Evolutionary conservation across 2,113 vertebrate genomes (phyloP), one percentile per base, ranked within the genome.

Genomic region (Cavia aperea): DNA sequence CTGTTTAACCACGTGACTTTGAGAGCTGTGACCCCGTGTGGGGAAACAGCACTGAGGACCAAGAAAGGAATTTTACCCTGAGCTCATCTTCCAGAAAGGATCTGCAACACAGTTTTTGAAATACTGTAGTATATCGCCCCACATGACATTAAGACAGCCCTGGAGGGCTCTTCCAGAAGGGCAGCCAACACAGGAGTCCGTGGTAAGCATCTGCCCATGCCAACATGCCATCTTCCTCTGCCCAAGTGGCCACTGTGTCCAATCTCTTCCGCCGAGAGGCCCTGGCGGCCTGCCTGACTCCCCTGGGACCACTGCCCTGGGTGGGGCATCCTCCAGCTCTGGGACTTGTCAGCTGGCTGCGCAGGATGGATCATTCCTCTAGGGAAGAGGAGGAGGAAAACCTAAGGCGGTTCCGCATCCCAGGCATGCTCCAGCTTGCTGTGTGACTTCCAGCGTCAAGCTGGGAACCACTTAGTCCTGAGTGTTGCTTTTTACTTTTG

Each of bases 391-490:
- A 33, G 81, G 66, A 39, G 33, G n/a, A 36, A 29, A n/a, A 23
- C 15, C 65, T 46, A 2, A 56, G 39, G 63, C 54, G 10, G 78
- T 63, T 15, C 7, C 9, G 3, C 49, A 7, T 5, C 13, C 39
- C 29, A 16, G 12, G 83, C 16, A 8, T 4, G 46, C 1, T 23
- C 24, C 31, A 83, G 43, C 19, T 86, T 93, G 24, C 0, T 10
- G 4, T 65, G 83, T 72, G 83, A 18, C 83, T 95, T 94, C 68
- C 89, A 72, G 56, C 86, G 46, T 39, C 94, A 65, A 63, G n/a
- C 23, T 26, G 43, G 63, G 18, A 86, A 24, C 68, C 49, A 49
- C 73, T 84, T 29, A 19, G 51, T 24, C 18, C 10, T 79, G 10
- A 29, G 63, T n/a, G 66, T 54, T 43, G 62, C 19, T n/a, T 81